Base-by-base conservation (phyloP, 2,113 vertebrate genomes). In the Andinoacara biseriatus region DNA sequence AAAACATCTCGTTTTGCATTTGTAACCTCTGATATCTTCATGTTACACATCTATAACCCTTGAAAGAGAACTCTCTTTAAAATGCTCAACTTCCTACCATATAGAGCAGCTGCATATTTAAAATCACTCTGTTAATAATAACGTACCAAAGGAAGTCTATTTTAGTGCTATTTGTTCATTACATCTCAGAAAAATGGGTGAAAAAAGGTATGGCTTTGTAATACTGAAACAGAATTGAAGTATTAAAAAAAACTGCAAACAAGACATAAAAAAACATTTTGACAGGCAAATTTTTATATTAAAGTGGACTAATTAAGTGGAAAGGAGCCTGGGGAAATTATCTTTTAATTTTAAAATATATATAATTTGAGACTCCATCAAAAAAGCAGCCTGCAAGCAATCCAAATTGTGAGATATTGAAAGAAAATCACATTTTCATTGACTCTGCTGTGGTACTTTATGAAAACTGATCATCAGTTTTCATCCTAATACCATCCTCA, bases 401-500 rank as follows among this genome's bases (percentile, higher is more conserved):
- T 86, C 89, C 81, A 86, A 75, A 85, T 54, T 63, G 38, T 59
- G 33, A 78, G 81, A 82, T 91, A 85, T 74, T 81, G 83, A 83
- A 89, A 87, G 78, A 85, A 85, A 90, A 91, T 86, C 89, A 86
- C 87, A 89, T 92, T 92, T 94, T 58, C 90, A 96, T 95, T 86
- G 95, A 95, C 93, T 94, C 91, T 84, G 84, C 92, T 90, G 81
- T 85, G 65, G 84, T 87, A 92, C 93, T 93, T 95, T 91, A 95
- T 95, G 95, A 95, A 95, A 95, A 95, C 95, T 95, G 95, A 96
- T 95, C 93, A 95, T 90, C 91, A 87, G 90, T 94, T 96, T 95
- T 92, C 95, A 95, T 95, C 94, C 90, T 92, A 93, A 92, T 92
- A 91, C 93, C 95, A 92, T 95, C 94, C 90, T 89, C 87, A 90